Conservation (phyloP, 1,140 invertebrate species). For the Ectropis grisescens region DNA sequence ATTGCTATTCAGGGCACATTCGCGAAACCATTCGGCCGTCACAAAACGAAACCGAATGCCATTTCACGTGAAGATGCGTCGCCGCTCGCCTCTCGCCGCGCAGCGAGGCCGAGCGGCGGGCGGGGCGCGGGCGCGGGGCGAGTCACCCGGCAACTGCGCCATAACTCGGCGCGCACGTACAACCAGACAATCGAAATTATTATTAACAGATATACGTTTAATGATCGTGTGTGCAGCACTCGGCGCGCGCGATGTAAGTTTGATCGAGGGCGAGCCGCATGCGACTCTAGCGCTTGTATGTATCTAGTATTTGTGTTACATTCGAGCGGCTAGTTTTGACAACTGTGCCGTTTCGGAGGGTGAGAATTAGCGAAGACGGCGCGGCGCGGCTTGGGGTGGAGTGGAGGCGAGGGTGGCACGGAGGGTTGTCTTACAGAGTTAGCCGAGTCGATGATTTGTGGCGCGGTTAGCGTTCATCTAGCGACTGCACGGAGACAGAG, state of each 20-base stretch:
- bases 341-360: conserved; percentile 23
- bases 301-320: conserved; percentile 23
- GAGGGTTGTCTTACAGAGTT: conserved; percentile 28
- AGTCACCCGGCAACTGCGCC: conserved; percentile 42
- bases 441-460: conserved; percentile 40
- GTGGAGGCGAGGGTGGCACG: conserved; percentile 5
- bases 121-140: conserved; percentile 8
- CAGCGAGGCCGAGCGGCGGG: conserved; percentile 13
- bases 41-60: conserved; percentile 40
- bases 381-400: conserved; percentile 7
- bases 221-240: conserved; percentile 33
- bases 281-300: conserved; percentile 29
- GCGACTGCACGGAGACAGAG: conserved; percentile 23
- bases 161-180: conserved; percentile 47
- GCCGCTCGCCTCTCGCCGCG: conserved; percentile 19
- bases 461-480: conserved; percentile 41
- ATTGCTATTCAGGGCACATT: conserved; percentile 4
- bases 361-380: conserved; percentile 29
- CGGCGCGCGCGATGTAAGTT: conserved; percentile 21
- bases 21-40: conserved; percentile 34
- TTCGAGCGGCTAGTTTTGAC: conserved; percentile 14
- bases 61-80: conserved; percentile 45
- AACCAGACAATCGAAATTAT: conserved; percentile 54
- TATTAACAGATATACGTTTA: conserved; percentile 54
- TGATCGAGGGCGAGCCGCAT: conserved; percentile 13